These are phyloP conservation scores for Parazoanthus swiftii DNA, from an alignment of 92 coral and sea anemone genomes.

Conservation along the genomic window DNA sequence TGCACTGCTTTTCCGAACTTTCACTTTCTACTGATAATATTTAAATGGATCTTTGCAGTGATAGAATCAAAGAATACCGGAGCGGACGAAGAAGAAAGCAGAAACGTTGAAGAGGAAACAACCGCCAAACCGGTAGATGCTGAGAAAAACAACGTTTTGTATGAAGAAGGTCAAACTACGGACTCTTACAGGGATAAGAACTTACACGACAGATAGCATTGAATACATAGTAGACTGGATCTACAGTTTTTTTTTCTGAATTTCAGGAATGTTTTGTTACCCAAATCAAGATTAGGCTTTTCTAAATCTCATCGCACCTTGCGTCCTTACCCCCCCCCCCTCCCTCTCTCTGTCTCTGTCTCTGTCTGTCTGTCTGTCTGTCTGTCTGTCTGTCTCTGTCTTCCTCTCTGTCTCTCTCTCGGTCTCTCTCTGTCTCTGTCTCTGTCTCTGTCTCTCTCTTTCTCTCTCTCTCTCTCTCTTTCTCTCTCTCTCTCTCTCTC, in stretches of 20 bases:
- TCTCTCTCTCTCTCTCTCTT: no score
- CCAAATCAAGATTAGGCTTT: not conserved
- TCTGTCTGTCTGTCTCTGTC: no score
- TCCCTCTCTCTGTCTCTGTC: no score
- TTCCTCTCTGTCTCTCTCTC: no score
- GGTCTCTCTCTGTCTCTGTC: no score
- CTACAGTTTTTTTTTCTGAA: not conserved
- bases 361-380: no score
- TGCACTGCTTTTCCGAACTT: not conserved
- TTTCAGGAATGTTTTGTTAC: not conserved
- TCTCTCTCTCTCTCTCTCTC: no score
- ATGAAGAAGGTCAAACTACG: not conserved
- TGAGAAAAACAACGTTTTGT: not conserved
- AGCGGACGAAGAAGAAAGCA: not conserved
- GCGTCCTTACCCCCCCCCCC: no score
- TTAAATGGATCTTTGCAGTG: slow-evolving; percentile 1
- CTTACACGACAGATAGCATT: slow-evolving; percentile 2
- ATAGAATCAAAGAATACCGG: not conserved
- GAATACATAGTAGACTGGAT: not conserved
- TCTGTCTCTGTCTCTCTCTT: no score
- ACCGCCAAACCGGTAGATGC: not conserved
- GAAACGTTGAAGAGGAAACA: not conserved
- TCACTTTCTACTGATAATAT: not conserved
- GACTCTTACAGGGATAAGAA: not conserved
- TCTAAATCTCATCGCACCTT: no score